These are phyloP conservation scores for fruit fly (Drosophila melanogaster) DNA, from an alignment of 1,140 invertebrate species.

Conservation along the genomic window DNA sequence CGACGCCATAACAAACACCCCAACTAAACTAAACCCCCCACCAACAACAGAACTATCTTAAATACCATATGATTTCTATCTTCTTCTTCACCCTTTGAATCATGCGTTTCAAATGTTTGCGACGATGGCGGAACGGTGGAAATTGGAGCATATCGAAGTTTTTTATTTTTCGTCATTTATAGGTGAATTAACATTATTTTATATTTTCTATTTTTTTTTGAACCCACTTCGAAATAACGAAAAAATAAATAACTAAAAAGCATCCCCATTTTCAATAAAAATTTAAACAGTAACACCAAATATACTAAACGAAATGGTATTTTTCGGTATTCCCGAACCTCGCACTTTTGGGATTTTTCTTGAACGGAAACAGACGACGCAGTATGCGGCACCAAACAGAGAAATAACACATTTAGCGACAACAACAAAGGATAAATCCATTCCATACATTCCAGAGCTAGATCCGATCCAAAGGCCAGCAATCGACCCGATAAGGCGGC, in stretches of 20 bases:
- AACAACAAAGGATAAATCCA: slow-evolving; percentile 36
- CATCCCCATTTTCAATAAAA: too few relatives aligned
- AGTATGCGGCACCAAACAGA: slow-evolving; percentile 27
- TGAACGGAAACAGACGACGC: background rate
- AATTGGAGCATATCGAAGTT: too few relatives aligned
- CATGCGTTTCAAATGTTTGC: background rate
- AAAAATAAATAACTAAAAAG: too few relatives aligned
- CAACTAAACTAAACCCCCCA: slow-evolving; percentile 1
- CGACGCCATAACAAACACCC: slow-evolving; percentile 52
- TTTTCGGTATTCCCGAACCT: background rate
- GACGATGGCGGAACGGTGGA: too few relatives aligned
- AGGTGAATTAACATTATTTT: too few relatives aligned
- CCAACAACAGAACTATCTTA: slow-evolving; percentile 13
- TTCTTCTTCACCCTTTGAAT: background rate
- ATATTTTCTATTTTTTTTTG: too few relatives aligned
- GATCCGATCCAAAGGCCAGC: slow-evolving; percentile 29
- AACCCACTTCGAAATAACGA: too few relatives aligned
- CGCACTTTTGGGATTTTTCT: slow-evolving; percentile 2
- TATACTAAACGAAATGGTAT: background rate
- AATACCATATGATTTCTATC: slow-evolving; percentile 2
- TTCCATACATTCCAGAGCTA: slow-evolving; percentile 54
- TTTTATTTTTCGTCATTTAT: too few relatives aligned
- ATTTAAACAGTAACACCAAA: background rate
- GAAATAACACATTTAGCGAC: slow-evolving; percentile 16
- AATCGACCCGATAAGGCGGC: slow-evolving; percentile 7